These are phyloP conservation scores for Genyomyrus donnyi DNA, from an alignment of 2,113 vertebrate species.

Conservation along the genomic window DNA sequence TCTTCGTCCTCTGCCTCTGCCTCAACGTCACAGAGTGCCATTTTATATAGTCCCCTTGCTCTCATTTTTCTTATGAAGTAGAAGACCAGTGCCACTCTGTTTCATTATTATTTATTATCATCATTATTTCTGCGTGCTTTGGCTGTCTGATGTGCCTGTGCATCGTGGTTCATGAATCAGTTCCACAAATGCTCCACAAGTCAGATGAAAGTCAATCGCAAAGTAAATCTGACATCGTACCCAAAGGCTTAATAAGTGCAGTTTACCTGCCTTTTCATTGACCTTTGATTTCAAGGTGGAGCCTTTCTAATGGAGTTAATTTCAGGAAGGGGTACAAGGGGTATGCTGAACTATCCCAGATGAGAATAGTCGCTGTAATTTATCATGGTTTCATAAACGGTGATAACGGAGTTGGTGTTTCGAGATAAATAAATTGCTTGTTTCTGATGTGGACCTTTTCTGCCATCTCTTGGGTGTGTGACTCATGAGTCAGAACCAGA, in stretches of 20 bases:
- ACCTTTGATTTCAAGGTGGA: neutral
- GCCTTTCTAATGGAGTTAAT: neutral
- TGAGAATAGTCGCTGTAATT: neutral
- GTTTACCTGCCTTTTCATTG: neutral
- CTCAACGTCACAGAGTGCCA: neutral
- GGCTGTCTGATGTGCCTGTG: neutral
- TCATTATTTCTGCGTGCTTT: neutral
- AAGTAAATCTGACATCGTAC: neutral
- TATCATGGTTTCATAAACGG: neutral
- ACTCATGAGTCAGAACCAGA: constrained; percentile 3
- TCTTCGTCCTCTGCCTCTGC: neutral
- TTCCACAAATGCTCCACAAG: neutral
- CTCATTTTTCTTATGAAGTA: neutral
- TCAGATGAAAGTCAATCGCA: neutral
- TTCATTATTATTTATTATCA: neutral
- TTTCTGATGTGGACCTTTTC: neutral
- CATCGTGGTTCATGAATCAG: neutral
- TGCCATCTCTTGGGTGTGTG: neutral
- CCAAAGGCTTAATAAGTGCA: neutral
- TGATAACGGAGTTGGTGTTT: neutral
- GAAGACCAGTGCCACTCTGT: neutral
- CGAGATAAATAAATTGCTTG: neutral
- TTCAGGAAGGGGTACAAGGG: neutral
- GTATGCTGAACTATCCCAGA: neutral
- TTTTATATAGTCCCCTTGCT: neutral